A percentile compares a stretch with the other conserved stretches of the same genome.
Conservation (phyloP, 1,140 invertebrate species). For the Planococcus citri region DNA sequence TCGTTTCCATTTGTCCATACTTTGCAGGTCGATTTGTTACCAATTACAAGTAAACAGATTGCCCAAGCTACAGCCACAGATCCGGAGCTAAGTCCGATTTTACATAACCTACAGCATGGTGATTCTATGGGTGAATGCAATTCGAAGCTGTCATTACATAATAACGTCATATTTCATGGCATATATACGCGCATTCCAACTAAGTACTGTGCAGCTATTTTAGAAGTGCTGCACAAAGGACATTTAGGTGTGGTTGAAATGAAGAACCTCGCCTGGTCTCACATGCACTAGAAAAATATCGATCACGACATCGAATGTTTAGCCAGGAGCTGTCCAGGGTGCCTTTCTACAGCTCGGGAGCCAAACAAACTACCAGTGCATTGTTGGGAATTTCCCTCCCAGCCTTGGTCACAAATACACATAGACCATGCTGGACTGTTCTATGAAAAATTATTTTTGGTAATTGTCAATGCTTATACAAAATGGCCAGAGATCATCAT, state of each 20-base stretch:
- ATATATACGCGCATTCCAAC: neutral
- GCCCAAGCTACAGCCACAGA: too few relatives aligned
- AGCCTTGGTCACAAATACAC: conserved; percentile 16
- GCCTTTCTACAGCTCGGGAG: neutral
- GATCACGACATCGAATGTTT: neutral
- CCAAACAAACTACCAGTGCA: neutral
- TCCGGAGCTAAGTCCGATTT: too few relatives aligned
- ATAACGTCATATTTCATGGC: neutral
- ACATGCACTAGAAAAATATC: too few relatives aligned
- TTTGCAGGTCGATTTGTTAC: too few relatives aligned
- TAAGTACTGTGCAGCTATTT: neutral
- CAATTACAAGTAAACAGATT: too few relatives aligned
- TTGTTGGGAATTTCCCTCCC: neutral
- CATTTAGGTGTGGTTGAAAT: conserved; percentile 38
- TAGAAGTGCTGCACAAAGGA: conserved; percentile 33
- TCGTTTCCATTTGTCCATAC: too few relatives aligned
- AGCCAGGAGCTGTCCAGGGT: neutral
- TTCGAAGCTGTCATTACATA: neutral
- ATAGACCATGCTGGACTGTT: conserved; percentile 33
- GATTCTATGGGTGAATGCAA: neutral
- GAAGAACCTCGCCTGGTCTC: conserved; percentile 38
- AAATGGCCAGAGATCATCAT: conserved; percentile 30
- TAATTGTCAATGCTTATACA: conserved; percentile 35
- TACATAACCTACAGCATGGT: too few relatives aligned
- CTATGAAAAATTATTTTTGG: conserved; percentile 32